Evolutionary conservation across 2,797 vertebrate genomes (phyloP).

Genomic region (Bovichtus variegatus): DNA sequence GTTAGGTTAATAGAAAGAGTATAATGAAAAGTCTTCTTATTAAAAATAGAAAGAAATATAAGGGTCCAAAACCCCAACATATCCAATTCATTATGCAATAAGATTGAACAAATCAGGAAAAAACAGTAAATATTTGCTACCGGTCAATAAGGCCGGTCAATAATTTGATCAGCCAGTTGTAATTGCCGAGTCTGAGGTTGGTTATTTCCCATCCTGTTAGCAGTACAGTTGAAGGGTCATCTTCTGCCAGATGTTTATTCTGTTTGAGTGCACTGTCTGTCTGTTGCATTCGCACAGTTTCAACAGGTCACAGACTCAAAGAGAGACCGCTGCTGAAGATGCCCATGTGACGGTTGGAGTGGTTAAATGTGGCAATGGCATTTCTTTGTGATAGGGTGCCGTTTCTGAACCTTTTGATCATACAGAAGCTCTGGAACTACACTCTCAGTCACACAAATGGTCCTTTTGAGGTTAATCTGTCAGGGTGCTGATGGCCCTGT

Average conservation of each 20-base stretch:
- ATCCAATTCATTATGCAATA: neutral
- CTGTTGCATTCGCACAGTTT: neutral
- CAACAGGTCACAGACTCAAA: neutral
- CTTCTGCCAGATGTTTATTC: conserved; percentile 24
- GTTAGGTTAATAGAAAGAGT: neutral
- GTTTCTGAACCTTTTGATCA: conserved; percentile 50
- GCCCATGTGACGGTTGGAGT: neutral
- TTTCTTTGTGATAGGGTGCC: conserved; percentile 40
- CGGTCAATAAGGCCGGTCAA: neutral
- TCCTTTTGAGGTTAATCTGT: conserved; percentile 66
- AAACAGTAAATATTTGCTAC: neutral
- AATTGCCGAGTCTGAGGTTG: neutral
- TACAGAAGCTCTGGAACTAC: conserved; percentile 26
- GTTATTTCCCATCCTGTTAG: conserved; percentile 28
- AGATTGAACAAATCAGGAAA: too few species aligned
- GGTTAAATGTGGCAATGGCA: conserved; percentile 39
- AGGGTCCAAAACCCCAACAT: neutral
- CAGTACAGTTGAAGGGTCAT: conserved; percentile 13
- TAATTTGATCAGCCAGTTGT: conserved; percentile 5
- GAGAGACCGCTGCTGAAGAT: neutral
- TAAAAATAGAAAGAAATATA: too few species aligned
- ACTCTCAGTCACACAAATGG: conserved; percentile 37
- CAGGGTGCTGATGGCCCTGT: conserved; percentile 50
- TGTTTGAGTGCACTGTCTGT: conserved; percentile 29
- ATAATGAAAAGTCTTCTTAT: neutral